Evolutionary conservation across 2,888 invertebrate genomes (phyloP).

Genomic region (Dysmachus trigonus): DNA sequence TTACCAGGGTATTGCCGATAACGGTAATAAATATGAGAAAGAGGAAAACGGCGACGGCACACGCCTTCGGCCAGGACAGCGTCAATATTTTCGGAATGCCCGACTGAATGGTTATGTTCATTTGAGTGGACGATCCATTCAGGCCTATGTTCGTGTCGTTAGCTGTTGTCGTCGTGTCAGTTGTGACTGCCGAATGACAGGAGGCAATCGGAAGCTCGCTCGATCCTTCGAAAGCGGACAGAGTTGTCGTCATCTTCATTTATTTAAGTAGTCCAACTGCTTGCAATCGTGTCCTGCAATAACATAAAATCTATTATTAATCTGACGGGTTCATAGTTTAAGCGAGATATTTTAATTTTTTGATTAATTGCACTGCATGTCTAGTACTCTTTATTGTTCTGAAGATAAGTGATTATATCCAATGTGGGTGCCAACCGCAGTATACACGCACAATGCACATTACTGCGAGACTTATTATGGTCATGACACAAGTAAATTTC

Average conservation of each 20-base stretch:
- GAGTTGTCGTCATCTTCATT: neutral
- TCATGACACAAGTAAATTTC: too few relatives aligned
- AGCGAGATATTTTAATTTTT: neutral
- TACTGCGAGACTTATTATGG: too few relatives aligned
- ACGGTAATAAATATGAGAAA: conserved; percentile 77
- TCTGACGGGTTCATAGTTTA: neutral
- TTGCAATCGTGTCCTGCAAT: neutral
- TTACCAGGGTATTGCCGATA: conserved; percentile 89
- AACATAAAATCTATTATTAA: neutral
- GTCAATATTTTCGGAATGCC: conserved; percentile 5
- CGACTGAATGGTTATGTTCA: neutral
- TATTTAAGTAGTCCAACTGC: neutral
- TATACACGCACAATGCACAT: too few relatives aligned
- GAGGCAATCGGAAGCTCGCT: neutral
- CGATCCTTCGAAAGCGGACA: neutral
- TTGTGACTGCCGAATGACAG: neutral
- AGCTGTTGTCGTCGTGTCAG: neutral
- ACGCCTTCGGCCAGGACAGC: conserved; percentile 67
- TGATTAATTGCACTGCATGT: neutral
- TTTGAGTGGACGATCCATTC: neutral
- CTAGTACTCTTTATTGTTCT: neutral
- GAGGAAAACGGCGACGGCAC: conserved; percentile 71
- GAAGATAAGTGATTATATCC: neutral
- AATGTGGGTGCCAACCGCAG: too few relatives aligned
- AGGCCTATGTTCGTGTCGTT: neutral